Base-by-base conservation (phyloP, 2,113 vertebrate genomes). In the Thermophis baileyi region DNA sequence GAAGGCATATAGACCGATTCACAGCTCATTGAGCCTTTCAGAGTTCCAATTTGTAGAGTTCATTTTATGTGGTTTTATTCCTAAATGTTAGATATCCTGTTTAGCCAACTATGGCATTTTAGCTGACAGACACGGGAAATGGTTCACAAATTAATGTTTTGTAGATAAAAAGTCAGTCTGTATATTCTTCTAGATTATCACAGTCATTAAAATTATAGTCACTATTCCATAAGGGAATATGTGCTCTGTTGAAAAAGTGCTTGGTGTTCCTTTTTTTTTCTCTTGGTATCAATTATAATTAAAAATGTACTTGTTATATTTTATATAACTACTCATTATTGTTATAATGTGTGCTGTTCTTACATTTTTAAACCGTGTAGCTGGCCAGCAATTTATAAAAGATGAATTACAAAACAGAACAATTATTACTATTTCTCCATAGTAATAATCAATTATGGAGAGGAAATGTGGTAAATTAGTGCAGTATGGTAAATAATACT, bases 401-500 rank as follows among this genome's bases (percentile, higher is more conserved):
- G 30, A 35, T 53, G 85, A 90, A 91, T 55, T 25, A 46, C 46
- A 69, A n/a, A 91, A 91, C 47, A 0, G 93, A 92, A 90, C 40
- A 20, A 93, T 94, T 90, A 49, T 85, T 44, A 44, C 44, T 44
- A 25, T 1, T 92, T 93, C 95, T 91, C 8, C 63, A 53, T 93
- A 6, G 6, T 47, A 14, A 10, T 16, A 40, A 40, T n/a, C 22
- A 54, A 44, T 85, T 92, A 40, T 16, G 1, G 4, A 74, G 85
- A 4, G 46, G 6, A 91, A 92, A 12, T 16, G 11, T 9, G 53
- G 11, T 3, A 89, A 91, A 57, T 81, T 90, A 89, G n/a, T 46
- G 8, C 40, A 27, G 46, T 50, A 40, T 88, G 86, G 44, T 60
- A 85, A 74, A 91, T 91, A 57, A 91, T 55, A 63, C 88, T 50